Percentiles rank a stretch among this genome's conserved stretches.
phyloP scores from a whole-genome alignment of 2,797 vertebrate species.

The Gastrophryne carolinensis region DNA sequence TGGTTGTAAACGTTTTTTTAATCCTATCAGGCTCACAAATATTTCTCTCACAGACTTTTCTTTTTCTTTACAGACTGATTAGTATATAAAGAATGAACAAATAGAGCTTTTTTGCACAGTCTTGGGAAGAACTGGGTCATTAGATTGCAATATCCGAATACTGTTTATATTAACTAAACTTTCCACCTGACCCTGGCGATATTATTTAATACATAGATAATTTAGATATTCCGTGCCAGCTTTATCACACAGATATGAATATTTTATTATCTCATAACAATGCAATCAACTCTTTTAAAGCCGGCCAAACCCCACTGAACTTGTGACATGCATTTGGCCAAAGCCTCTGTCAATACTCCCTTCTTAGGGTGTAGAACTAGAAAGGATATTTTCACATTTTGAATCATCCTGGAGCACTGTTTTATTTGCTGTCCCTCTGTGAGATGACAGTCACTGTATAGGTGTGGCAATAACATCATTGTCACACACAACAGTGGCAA shows the following conservation, averaged over 20 bases:
- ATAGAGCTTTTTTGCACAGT: conserved; percentile 41
- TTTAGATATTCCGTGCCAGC: background rate
- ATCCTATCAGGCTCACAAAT: conserved; percentile 28
- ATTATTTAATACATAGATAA: background rate
- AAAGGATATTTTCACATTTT: no score
- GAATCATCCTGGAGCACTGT: no score
- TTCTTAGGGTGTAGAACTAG: no score
- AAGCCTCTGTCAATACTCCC: no score
- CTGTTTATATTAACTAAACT: conserved; percentile 44
- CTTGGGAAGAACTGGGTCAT: conserved; percentile 21
- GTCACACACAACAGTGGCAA: no score
- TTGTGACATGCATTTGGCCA: no score
- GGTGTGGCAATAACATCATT: no score
- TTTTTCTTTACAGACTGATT: conserved; percentile 34
- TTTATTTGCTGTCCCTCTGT: no score
- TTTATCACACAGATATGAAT: background rate
- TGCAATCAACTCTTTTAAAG: background rate
- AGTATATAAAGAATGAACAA: conserved; percentile 43
- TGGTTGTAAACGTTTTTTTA: conserved; percentile 22
- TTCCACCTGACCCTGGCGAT: background rate
- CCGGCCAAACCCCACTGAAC: no score
- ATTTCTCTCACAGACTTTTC: conserved; percentile 28
- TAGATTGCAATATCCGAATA: conserved; percentile 39
- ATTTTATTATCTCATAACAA: background rate
- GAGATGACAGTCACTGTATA: no score